Percentiles rank a stretch among this genome's conserved stretches.
Conservation (phyloP, 1,140 invertebrate species). For the Aphaenogaster rudis region DNA sequence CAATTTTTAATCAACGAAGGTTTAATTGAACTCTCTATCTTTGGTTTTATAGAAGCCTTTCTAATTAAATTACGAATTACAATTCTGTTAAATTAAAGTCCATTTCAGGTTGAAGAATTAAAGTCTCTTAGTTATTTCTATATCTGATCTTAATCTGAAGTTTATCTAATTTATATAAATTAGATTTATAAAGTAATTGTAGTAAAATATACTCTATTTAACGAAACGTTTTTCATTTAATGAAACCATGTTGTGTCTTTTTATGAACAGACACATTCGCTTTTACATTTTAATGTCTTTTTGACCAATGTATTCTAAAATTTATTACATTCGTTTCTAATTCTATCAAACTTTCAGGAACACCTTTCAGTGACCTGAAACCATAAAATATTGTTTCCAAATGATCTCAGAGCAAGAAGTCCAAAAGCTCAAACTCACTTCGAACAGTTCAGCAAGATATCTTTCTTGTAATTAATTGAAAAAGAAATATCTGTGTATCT, state of each 20-base stretch:
- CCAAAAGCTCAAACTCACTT: neutral
- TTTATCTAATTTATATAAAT: neutral
- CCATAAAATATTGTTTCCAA: neutral
- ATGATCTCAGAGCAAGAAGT: neutral
- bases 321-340: neutral
- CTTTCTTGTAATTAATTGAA: slow-evolving; percentile 28
- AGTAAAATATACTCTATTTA: neutral
- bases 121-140: neutral
- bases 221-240: neutral
- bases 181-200: neutral
- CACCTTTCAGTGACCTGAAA: neutral
- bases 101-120: neutral
- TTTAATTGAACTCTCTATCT: neutral
- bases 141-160: neutral
- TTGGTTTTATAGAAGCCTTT: slow-evolving; percentile 5
- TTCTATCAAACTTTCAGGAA: neutral
- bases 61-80: slow-evolving; percentile 22
- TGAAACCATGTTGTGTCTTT: neutral
- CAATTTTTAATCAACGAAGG: slow-evolving; percentile 30
- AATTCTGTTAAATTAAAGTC: neutral
- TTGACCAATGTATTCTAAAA: neutral
- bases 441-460: neutral
- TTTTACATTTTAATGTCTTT: neutral
- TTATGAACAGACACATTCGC: neutral
- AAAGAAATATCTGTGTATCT: too few species aligned